Base-by-base conservation (phyloP, 1,140 invertebrate species). In the Drosophila orosa region DNA sequence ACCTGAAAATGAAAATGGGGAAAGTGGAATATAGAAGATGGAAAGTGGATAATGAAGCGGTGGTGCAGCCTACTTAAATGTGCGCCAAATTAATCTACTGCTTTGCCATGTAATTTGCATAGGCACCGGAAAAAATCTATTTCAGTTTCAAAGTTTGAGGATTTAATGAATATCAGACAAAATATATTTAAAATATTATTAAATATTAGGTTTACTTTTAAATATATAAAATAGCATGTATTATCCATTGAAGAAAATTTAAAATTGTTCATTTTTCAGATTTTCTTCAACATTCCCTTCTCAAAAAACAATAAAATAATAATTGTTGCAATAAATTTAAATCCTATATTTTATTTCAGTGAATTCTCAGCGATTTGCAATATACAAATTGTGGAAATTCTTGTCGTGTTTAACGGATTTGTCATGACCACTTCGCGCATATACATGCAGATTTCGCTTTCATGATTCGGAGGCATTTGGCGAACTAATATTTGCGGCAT, bases 51-150 rank as follows among this genome's bases (percentile, higher is more conserved):
- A 22, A 52, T 33, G 48, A 52, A 50, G 17, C 25, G 27, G n/a
- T 52, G 19, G 22, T 7, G 17, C 42, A 1, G 42, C 45, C 44
- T 50, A 68, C 45, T 68, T 42, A 73, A 48, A 58, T 56, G 29
- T 44, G 52, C 31, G 19, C 37, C 13, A 75, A 72, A 80, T 80
- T 80, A 80, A 80, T 80, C 65, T 44, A 72, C 25, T 59, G 55
- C 55, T 57, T 60, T 31, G 39, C 15, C 27, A 27, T 37, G 39
- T 31, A 33, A 59, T 84, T 80, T 62, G 35, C 73, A 83, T 66
- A 62, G 74, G 57, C 65, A 58, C 59, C 13, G 25, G 0, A 5
- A 29, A 9, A 39, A 62, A 29, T 35, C 0, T 31, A 15, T 17
- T n/a, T n/a, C n/a, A n/a, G n/a, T n/a, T n/a, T n/a, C n/a, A n/a